Evolutionary conservation across 2,797 vertebrate species (phyloP).

Genomic region (Alca torda): DNA sequence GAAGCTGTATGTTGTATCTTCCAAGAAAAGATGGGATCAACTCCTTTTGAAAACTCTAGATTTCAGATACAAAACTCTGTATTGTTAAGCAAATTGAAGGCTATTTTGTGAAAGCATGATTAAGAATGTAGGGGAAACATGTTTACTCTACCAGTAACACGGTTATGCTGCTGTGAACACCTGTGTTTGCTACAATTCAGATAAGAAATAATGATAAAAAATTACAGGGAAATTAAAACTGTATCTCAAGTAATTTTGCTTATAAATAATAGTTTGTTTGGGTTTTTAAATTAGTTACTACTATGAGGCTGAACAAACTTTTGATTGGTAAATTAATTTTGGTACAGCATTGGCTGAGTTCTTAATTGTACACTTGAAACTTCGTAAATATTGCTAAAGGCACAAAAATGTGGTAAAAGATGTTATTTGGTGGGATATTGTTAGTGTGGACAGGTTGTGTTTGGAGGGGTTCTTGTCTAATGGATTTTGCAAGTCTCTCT

Average conservation of each 20-base stretch:
- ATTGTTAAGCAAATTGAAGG: background rate
- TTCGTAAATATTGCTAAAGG: background rate
- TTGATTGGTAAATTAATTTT: background rate
- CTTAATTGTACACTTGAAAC: background rate
- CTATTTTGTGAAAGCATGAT: background rate
- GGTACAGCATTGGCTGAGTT: background rate
- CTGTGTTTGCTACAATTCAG: background rate
- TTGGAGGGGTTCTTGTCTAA: background rate
- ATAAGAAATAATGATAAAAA: slow-evolving; percentile 12
- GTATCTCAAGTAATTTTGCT: background rate
- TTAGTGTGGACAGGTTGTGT: background rate
- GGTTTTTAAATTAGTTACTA: background rate
- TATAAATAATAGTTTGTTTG: background rate
- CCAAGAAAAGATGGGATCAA: background rate
- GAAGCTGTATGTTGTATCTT: background rate
- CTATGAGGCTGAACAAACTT: background rate
- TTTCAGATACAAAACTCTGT: background rate
- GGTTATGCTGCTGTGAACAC: background rate
- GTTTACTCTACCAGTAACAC: background rate
- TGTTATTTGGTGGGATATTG: background rate
- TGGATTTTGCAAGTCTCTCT: background rate
- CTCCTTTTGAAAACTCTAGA: background rate
- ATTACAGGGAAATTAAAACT: slow-evolving; percentile 19
- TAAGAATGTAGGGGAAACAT: background rate
- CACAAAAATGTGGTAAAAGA: background rate